Conservation (phyloP, 1,140 invertebrate genomes). For the Bombus soroeensis region DNA sequence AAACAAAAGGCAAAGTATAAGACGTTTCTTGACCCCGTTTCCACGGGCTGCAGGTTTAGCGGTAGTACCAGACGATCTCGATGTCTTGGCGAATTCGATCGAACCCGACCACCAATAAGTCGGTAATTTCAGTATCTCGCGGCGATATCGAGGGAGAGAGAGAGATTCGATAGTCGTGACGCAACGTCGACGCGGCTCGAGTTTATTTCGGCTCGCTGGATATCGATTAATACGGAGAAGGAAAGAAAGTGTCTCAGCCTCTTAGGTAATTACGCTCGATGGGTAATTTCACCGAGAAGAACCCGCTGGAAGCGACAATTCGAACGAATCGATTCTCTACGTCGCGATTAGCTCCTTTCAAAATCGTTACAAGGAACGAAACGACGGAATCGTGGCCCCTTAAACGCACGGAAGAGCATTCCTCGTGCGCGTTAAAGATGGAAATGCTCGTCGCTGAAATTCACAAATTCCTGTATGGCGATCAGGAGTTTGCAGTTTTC, state of each 20-base stretch:
- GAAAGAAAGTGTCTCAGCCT: not conserved
- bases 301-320: not conserved
- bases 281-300: not conserved
- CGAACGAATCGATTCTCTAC: not conserved
- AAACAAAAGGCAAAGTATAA: not conserved
- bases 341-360: no score
- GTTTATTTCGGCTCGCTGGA: constrained; percentile 57
- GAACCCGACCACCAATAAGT: constrained; percentile 27
- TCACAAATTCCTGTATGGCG: no score
- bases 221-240: constrained; percentile 47
- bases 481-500: rapidly evolving
- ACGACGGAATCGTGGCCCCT: rapidly evolving
- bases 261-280: constrained; percentile 13
- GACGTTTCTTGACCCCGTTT: constrained; percentile 57
- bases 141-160: constrained; percentile 4
- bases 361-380: no score
- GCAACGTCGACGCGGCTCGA: constrained; percentile 44
- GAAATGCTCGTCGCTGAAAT: no score
- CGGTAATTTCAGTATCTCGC: constrained; percentile 55
- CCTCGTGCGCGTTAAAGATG: rapidly evolving
- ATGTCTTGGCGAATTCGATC: constrained; percentile 38
- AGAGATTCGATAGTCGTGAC: constrained; percentile 54
- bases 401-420: no score
- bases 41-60: constrained; percentile 2
- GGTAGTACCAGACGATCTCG: constrained; percentile 11